Conservation (phyloP, 1,140 invertebrate species). For the Bactericera cockerelli region DNA sequence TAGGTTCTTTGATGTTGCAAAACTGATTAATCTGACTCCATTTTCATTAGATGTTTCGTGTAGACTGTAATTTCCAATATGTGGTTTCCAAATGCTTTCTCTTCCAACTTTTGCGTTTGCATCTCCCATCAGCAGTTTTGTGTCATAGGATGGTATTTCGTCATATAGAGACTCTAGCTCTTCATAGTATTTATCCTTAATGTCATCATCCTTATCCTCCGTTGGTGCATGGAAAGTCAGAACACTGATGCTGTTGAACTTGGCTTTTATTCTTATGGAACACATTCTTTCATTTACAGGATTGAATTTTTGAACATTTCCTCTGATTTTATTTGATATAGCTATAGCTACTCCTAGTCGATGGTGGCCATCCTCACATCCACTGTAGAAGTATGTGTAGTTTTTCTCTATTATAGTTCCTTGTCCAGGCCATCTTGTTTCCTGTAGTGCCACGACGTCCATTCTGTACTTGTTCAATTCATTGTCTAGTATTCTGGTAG, state of each 20-base stretch:
- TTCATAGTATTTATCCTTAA: constrained; percentile 16
- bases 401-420: constrained; percentile 3
- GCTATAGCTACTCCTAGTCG: too few relatives aligned
- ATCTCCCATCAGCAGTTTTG: constrained; percentile 15
- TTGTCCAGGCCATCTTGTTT: constrained; percentile 15
- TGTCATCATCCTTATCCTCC: constrained; percentile 5
- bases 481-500: constrained; percentile 6
- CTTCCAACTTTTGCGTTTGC: constrained; percentile 15
- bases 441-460: constrained; percentile 17
- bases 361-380: not conserved
- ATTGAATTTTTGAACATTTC: not conserved
- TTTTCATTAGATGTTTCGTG: constrained; percentile 19
- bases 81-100: constrained; percentile 8
- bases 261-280: not conserved
- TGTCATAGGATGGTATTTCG: constrained; percentile 8
- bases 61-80: constrained; percentile 16
- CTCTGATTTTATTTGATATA: not conserved
- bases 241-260: not conserved
- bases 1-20: constrained; percentile 1
- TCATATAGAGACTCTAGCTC: constrained; percentile 8
- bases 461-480: constrained; percentile 18
- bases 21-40: constrained; percentile 17
- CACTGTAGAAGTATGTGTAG: constrained; percentile 7
- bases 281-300: constrained; percentile 2
- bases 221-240: not conserved